Evolutionary conservation across 2,797 vertebrate species (phyloP), one percentile per base, ranked within the genome.

Genomic region (Phrynocephalus forsythii): DNA sequence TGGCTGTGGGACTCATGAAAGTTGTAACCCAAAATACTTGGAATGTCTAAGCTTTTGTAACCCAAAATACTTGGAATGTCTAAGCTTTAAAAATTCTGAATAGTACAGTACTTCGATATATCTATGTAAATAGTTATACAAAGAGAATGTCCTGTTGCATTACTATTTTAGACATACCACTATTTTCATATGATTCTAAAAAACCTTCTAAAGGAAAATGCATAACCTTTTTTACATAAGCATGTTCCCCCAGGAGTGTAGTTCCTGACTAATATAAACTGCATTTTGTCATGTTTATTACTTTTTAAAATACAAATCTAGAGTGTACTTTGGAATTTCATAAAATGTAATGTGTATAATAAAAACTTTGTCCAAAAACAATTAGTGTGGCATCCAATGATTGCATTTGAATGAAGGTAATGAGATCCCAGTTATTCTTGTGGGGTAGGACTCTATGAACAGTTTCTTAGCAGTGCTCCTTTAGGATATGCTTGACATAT

Each of bases 331-430:
- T 87, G 77, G 16, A 91, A 86, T 56, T 92, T 95, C 93, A 81
- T 92, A 83, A 90, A 90, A 79, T 90, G 90, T 83, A 91, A 93
- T 63, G 88, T 93, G 92, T 85, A 91, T 79, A 90, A 91, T 92
- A 94, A 91, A 95, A 94, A 67, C 83, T 87, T 67, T 79, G 33
- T 85, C 63, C 16, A 81, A 82, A 89, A 93, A 92, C 91, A 73
- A 75, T 26, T 44, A 60, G 63, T 63, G 30, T 66, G 71, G 38
- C 38, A 86, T 52, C 5, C 5, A 24, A 85, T 18, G 60, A 63
- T 15, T 63, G 13, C 60, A 13, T 20, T 63, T 63, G 60, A 63
- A 63, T 63, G 60, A 63, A 63, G 60, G 60, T 18, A 63, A 18
- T 63, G 20, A 77, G 13, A 26, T 28, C 10, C 76, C 11, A 77